A percentile compares a stretch with the other conserved stretches of the same genome.
Conservation (phyloP, 2,888 invertebrate genomes). For the Orthosia gothica region DNA sequence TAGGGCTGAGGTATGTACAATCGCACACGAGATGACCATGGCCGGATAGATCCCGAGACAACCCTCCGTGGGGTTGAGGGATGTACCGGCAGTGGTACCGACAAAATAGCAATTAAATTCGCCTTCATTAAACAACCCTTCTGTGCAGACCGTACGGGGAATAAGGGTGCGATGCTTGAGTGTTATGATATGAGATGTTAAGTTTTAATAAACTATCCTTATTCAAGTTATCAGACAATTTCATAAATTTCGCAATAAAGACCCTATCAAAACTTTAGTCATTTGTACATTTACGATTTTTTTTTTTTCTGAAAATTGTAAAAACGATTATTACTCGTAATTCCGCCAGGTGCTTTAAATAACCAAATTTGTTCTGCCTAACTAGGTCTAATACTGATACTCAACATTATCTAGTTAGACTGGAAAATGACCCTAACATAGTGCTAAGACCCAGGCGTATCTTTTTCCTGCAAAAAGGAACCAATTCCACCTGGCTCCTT, state of each 20-base stretch:
- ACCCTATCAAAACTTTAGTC: too few species aligned
- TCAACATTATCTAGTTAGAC: too few species aligned
- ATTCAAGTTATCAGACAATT: not conserved
- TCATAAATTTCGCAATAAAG: not conserved
- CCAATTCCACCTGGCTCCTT: too few species aligned
- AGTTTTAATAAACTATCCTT: not conserved
- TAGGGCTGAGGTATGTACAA: slow-evolving; percentile 49
- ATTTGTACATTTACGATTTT: too few species aligned
- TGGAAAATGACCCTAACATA: too few species aligned
- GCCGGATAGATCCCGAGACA: slow-evolving; percentile 29
- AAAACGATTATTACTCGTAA: too few species aligned
- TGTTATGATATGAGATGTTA: not conserved
- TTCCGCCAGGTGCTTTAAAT: too few species aligned
- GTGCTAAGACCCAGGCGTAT: too few species aligned
- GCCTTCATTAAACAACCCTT: slow-evolving; percentile 85
- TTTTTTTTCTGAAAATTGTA: too few species aligned
- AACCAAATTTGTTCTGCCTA: too few species aligned
- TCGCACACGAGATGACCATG: slow-evolving; percentile 30
- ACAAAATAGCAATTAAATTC: slow-evolving; percentile 89
- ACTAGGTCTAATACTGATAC: too few species aligned
- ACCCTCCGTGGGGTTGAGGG: slow-evolving; percentile 36
- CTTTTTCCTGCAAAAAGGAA: too few species aligned
- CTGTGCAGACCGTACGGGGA: slow-evolving; percentile 62
- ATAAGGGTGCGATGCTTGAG: slow-evolving; percentile 71
- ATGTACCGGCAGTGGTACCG: slow-evolving; percentile 60